A percentile compares a stretch with the other conserved stretches of the same genome.
Evolutionary conservation across 2,797 vertebrate species (phyloP).

Genomic region (Eurystomus glaucurus): DNA sequence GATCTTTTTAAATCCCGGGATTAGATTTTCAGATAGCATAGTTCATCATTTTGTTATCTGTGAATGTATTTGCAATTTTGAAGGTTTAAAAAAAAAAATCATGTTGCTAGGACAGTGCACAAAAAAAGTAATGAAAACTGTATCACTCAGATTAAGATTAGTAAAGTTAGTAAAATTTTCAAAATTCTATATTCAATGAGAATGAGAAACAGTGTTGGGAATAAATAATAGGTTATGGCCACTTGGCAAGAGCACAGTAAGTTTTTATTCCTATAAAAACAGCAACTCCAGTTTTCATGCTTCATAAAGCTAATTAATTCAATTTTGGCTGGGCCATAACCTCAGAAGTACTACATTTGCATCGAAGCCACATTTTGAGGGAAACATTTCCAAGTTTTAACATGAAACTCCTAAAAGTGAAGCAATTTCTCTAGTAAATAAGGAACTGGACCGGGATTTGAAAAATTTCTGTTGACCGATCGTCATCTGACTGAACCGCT

Average conservation of each 20-base stretch:
- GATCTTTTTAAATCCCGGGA: background rate
- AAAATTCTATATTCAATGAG: background rate
- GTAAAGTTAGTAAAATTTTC: background rate
- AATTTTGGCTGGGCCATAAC: background rate
- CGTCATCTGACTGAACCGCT: no score
- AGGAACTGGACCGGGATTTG: background rate
- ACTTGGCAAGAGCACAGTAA: rapidly evolving
- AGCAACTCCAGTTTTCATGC: background rate
- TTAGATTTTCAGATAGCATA: background rate
- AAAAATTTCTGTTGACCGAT: background rate
- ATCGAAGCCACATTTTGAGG: rapidly evolving
- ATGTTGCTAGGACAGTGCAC: rapidly evolving
- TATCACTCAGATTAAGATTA: background rate
- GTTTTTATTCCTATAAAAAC: background rate
- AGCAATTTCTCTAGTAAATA: background rate
- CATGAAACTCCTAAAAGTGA: rapidly evolving
- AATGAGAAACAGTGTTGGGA: background rate
- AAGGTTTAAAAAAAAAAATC: background rate
- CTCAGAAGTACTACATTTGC: rapidly evolving
- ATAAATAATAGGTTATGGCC: rapidly evolving
- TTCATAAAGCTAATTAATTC: background rate
- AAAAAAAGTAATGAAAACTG: background rate
- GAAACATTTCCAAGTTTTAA: background rate
- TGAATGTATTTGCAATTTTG: background rate
- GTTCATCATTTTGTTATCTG: background rate